Conservation (phyloP, 2,888 invertebrate species). For the Agrilus mali region DNA sequence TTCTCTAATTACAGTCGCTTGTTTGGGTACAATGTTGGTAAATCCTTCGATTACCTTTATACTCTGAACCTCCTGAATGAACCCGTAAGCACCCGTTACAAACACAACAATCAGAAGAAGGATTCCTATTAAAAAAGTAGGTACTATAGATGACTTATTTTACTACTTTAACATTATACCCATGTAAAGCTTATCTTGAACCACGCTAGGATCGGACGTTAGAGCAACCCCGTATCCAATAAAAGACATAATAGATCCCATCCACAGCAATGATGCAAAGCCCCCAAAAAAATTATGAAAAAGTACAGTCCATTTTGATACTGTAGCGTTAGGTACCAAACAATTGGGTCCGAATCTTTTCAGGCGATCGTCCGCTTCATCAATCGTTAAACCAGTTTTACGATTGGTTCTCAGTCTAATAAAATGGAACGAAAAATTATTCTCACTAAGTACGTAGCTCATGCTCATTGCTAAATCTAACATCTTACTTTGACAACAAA, state of each 20-base stretch:
- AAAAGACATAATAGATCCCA: slow-evolving; percentile 49
- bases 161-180: slow-evolving; percentile 3
- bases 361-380: slow-evolving; percentile 40
- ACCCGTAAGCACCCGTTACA: slow-evolving; percentile 44
- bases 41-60: slow-evolving; percentile 75
- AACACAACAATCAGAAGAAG: slow-evolving; percentile 49
- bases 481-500: too few species aligned
- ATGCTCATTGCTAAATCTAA: too few species aligned
- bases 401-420: too few species aligned
- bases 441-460: too few species aligned
- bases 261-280: slow-evolving; percentile 58
- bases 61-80: slow-evolving; percentile 51
- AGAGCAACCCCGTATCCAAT: slow-evolving; percentile 39
- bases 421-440: too few species aligned
- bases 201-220: slow-evolving; percentile 3
- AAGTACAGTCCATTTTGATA: slow-evolving; percentile 51
- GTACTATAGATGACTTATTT: slow-evolving; percentile 20
- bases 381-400: slow-evolving; percentile 38
- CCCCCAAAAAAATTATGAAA: slow-evolving; percentile 56
- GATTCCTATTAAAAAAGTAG: slow-evolving; percentile 30
- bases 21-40: slow-evolving; percentile 63
- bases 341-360: slow-evolving; percentile 47
- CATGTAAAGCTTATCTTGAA: slow-evolving; percentile 11
- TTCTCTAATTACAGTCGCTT: slow-evolving; percentile 56
- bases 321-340: slow-evolving; percentile 44